Percentiles rank a stretch among this genome's conserved stretches.
Evolutionary conservation across 2,113 vertebrate genomes (phyloP).

Genomic region (human (Homo sapiens)): DNA sequence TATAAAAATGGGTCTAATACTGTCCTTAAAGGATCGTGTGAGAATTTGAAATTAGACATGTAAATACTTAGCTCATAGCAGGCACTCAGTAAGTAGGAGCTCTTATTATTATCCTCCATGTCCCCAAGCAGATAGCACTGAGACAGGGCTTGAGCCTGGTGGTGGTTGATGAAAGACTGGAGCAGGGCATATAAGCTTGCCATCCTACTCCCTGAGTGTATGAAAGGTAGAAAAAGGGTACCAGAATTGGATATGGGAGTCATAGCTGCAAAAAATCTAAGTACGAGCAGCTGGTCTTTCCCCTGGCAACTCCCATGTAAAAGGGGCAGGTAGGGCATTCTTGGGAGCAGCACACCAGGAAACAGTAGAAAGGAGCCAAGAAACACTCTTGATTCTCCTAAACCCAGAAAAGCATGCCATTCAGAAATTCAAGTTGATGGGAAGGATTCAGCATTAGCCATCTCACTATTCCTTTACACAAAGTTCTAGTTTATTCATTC

Average conservation of each 20-base stretch:
- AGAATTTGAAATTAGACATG: conserved; percentile 64
- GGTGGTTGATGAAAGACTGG: conserved; percentile 43
- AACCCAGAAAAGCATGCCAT: conserved; percentile 45
- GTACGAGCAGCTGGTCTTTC: conserved; percentile 60
- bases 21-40: conserved; percentile 3
- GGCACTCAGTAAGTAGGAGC: conserved; percentile 56
- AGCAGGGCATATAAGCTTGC: background rate
- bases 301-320: conserved; percentile 59
- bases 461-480: background rate
- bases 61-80: conserved; percentile 70
- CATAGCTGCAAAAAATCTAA: conserved; percentile 39
- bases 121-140: conserved; percentile 67
- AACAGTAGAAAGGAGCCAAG: background rate
- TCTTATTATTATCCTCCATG: conserved; percentile 54
- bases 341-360: conserved; percentile 44
- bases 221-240: conserved; percentile 19
- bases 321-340: conserved; percentile 70
- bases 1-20: conserved; percentile 62
- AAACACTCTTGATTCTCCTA: conserved; percentile 43
- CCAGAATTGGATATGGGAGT: conserved; percentile 40
- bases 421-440: conserved; percentile 23
- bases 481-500: background rate
- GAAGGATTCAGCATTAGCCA: background rate
- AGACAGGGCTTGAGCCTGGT: conserved; percentile 46
- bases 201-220: conserved; percentile 14